phyloP scores from a whole-genome alignment of 2,888 invertebrate genomes.

The Minunthozetes semirufus region DNA sequence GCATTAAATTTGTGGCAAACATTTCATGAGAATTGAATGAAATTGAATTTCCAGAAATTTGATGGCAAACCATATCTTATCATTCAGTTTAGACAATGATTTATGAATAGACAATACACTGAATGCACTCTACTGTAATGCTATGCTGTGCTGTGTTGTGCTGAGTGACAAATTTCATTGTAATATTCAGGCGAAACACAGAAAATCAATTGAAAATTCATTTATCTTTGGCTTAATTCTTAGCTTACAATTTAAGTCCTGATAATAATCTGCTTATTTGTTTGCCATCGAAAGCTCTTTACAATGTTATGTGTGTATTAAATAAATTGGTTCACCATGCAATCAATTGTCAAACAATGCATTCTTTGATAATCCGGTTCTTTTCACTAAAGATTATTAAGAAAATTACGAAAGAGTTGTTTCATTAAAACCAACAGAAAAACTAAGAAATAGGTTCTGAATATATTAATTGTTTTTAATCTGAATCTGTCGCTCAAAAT shows the following conservation, averaged over 20 bases:
- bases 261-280: conserved; percentile 14
- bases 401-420: no score
- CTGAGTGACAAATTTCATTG: not conserved
- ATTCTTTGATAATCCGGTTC: not conserved
- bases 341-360: conserved; percentile 13
- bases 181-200: not conserved
- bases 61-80: no score
- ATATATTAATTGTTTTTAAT: conserved; percentile 8
- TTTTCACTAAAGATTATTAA: no score
- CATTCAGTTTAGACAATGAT: no score
- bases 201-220: conserved; percentile 19
- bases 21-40: no score
- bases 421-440: no score
- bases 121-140: no score
- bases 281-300: not conserved
- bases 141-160: no score
- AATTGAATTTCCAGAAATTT: no score
- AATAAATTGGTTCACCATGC: not conserved
- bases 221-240: conserved; percentile 9
- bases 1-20: no score
- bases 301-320: not conserved
- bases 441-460: no score
- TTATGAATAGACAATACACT: no score
- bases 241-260: not conserved
- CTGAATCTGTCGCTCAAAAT: conserved; percentile 1